Evolutionary conservation across 2,113 vertebrate species (phyloP).

Genomic region (Mastomys natalensis): DNA sequence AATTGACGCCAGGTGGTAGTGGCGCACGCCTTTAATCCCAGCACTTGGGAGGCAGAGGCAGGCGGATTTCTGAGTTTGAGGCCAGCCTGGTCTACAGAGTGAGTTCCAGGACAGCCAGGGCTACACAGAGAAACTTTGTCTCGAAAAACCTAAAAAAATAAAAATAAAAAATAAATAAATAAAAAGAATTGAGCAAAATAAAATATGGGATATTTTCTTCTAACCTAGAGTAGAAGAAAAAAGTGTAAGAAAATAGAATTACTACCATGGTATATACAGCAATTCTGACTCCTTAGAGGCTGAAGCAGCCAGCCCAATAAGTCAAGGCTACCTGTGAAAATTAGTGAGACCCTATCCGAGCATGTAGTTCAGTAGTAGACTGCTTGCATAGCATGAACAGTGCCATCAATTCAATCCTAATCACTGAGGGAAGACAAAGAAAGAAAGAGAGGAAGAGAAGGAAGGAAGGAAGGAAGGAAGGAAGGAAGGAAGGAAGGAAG

Average conservation of each 20-base stretch:
- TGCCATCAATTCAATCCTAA: background rate
- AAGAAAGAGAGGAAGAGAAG: background rate
- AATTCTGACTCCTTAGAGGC: background rate
- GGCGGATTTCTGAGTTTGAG: too few relatives aligned
- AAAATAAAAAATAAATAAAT: too few relatives aligned
- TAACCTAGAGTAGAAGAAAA: background rate
- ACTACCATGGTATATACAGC: background rate
- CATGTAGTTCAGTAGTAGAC: background rate
- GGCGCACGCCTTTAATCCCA: too few relatives aligned
- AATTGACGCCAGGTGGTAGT: too few relatives aligned
- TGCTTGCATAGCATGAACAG: background rate
- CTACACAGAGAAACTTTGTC: too few relatives aligned
- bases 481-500: background rate
- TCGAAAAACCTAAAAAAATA: too few relatives aligned
- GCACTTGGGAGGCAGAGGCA: too few relatives aligned
- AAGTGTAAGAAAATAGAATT: background rate
- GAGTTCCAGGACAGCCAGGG: too few relatives aligned
- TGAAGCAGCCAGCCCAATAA: background rate
- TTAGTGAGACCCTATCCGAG: background rate
- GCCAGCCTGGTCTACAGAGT: too few relatives aligned
- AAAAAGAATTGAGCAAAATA: background rate
- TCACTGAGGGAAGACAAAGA: background rate
- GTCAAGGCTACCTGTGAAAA: background rate
- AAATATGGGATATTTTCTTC: background rate
- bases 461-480: background rate